A percentile compares a stretch with the other conserved stretches of the same genome.
phyloP scores from a whole-genome alignment of 2,113 vertebrate species.

The Limanda limanda region DNA sequence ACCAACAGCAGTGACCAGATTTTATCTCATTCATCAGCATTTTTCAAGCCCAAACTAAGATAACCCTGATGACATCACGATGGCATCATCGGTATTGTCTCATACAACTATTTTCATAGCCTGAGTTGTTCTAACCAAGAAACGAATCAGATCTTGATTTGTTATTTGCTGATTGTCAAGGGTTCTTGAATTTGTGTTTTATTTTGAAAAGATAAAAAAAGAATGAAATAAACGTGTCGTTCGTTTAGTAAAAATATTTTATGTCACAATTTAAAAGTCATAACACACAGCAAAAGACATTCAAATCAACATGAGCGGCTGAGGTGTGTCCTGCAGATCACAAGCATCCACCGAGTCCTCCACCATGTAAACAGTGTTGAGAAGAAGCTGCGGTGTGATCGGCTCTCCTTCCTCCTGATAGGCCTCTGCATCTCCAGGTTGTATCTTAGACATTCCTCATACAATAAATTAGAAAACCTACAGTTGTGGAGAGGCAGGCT shows the following conservation, averaged over 20 bases:
- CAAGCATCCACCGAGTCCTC: conserved; percentile 36
- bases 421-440: conserved; percentile 26
- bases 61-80: no score
- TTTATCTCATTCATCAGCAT: no score
- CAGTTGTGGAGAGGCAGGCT: conserved; percentile 36
- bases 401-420: conserved; percentile 32
- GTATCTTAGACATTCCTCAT: conserved; percentile 23
- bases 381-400: conserved; percentile 58
- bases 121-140: no score
- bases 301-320: conserved; percentile 55
- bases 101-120: no score
- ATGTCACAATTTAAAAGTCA: conserved; percentile 71
- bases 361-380: conserved; percentile 70
- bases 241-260: conserved; percentile 73
- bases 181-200: no score
- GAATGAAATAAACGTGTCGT: conserved; percentile 9
- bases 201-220: background rate
- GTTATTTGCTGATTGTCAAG: no score
- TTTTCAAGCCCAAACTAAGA: no score
- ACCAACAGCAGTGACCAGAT: no score
- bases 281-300: conserved; percentile 66
- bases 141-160: no score
- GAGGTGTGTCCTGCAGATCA: conserved; percentile 51
- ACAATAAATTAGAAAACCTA: conserved; percentile 57
- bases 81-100: no score